Conservation (phyloP, 1,140 invertebrate genomes). For the Augochlora pura region DNA sequence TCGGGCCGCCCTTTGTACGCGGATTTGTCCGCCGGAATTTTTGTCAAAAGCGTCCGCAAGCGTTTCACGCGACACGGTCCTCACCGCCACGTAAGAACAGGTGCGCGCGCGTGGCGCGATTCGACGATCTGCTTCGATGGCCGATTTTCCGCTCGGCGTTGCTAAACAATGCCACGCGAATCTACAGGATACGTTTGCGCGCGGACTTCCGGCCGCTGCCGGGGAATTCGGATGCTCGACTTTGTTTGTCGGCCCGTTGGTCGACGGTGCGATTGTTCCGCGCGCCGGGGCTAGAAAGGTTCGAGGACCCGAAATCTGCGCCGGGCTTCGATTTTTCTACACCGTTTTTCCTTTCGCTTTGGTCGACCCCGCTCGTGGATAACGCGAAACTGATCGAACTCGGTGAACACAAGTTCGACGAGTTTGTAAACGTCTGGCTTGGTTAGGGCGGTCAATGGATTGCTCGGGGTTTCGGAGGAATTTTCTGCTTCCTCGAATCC, state of each 20-base stretch:
- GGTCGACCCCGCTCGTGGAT: too few relatives aligned
- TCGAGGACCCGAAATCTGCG: neutral
- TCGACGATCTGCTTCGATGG: neutral
- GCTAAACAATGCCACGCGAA: neutral
- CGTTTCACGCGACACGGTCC: constrained; percentile 45
- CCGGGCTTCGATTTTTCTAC: too few relatives aligned
- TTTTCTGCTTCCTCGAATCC: too few relatives aligned
- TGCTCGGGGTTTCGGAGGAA: too few relatives aligned
- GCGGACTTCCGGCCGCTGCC: neutral
- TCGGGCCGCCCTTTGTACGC: constrained; percentile 24
- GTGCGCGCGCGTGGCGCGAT: neutral
- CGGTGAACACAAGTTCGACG: too few relatives aligned
- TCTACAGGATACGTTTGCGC: neutral
- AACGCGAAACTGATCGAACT: too few relatives aligned
- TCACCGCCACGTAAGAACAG: constrained; percentile 20
- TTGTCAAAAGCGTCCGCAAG: constrained; percentile 49
- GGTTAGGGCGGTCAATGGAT: too few relatives aligned
- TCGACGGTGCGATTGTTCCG: too few relatives aligned
- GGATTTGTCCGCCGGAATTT: constrained; percentile 52
- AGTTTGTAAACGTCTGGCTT: too few relatives aligned
- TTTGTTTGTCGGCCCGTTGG: too few relatives aligned
- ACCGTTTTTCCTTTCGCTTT: too few relatives aligned
- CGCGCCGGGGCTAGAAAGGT: neutral
- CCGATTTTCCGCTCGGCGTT: neutral
- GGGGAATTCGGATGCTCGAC: constrained; percentile 1